Conservation (phyloP, 2,113 vertebrate species). For the Oncorhynchus mykiss region DNA sequence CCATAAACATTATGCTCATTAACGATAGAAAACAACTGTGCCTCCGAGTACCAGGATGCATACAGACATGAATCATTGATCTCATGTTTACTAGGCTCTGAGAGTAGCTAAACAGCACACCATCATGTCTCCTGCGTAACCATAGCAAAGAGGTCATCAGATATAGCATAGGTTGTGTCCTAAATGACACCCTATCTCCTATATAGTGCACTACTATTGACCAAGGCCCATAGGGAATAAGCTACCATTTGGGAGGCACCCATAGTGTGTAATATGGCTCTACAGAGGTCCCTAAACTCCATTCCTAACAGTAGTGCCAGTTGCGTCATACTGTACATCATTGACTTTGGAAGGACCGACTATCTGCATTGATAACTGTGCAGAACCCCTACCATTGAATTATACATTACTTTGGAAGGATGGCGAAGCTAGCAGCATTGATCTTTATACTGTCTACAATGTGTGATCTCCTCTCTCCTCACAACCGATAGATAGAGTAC, state of each 20-base stretch:
- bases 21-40: background rate
- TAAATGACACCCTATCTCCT: too few relatives aligned
- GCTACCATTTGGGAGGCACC: too few relatives aligned
- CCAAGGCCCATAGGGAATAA: too few relatives aligned
- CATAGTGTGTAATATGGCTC: background rate
- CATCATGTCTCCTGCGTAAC: background rate
- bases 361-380: background rate
- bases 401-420: too few relatives aligned
- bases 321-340: background rate
- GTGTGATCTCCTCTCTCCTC: slow-evolving; percentile 1
- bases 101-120: slow-evolving; percentile 27
- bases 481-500: background rate
- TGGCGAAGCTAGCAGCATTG: too few relatives aligned
- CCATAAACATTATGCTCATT: background rate
- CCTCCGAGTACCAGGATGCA: background rate
- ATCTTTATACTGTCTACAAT: background rate
- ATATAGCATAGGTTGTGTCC: background rate
- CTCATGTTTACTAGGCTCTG: slow-evolving; percentile 17
- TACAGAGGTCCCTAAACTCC: background rate
- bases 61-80: slow-evolving; percentile 8
- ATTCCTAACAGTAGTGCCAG: background rate
- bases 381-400: background rate
- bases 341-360: background rate
- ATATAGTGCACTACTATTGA: too few relatives aligned
- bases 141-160: background rate